Percentiles rank a stretch among this genome's conserved stretches.
Conservation (phyloP, 1,140 invertebrate genomes). For the Aplysia californica region DNA sequence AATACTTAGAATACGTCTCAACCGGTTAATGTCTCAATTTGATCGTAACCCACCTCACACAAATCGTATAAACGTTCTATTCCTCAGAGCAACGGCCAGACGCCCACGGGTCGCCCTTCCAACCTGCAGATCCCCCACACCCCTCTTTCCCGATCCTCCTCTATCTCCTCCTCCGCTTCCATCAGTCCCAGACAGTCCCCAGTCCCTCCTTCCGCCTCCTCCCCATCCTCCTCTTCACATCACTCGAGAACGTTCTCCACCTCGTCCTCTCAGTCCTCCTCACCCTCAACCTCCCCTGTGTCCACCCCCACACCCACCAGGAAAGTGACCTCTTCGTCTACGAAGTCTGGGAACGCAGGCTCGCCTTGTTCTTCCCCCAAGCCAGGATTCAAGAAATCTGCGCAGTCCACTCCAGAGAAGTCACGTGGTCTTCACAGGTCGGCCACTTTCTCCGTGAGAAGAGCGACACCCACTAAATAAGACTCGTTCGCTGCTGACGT, state of each 20-base stretch:
- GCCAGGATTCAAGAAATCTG: background rate
- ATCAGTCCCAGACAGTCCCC: background rate
- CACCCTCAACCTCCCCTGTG: background rate
- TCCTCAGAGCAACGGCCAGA: background rate
- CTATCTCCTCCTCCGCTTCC: background rate
- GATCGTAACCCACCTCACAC: no score
- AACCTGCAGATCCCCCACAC: background rate
- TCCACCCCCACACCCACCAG: no score
- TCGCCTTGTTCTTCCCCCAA: background rate
- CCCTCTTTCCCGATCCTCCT: background rate
- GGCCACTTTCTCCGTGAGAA: background rate
- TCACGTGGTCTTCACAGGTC: background rate
- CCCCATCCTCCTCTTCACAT: background rate
- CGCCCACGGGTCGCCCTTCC: background rate
- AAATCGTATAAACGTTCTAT: background rate
- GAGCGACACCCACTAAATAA: background rate
- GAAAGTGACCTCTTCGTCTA: background rate
- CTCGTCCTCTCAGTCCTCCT: background rate
- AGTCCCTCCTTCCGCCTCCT: background rate
- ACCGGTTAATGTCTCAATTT: no score
- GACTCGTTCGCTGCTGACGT: background rate
- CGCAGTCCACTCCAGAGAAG: background rate
- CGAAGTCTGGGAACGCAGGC: background rate
- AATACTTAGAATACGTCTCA: no score
- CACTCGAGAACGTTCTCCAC: background rate